Evolutionary conservation across 1,140 invertebrate species (phyloP), one percentile per base, ranked within the genome.

Genomic region (Sycobia sp.): DNA sequence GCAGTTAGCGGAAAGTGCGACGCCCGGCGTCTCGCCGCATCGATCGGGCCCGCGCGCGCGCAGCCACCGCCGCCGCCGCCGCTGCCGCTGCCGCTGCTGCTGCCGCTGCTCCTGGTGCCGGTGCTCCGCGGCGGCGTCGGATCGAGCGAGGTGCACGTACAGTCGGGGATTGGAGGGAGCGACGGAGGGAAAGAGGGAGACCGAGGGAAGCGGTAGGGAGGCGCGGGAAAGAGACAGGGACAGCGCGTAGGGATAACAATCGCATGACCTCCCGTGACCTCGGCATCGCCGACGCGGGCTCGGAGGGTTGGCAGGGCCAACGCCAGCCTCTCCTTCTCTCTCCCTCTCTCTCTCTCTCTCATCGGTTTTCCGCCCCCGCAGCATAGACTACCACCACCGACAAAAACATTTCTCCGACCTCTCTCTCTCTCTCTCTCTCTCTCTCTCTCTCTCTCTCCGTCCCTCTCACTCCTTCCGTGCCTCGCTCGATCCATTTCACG

Each of bases 11-110:
- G 73, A 74, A 76, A 79, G 76, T 76, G 76, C 77, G 80, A 79
- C 74, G 77, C 76, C 74, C 77, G 73, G 71, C 77, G 79, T 82
- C 79, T 79, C 79, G 81, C 79, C 81, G 74, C 75, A 81, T 82
- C 80, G 79, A 81, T 77, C 79, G 69, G 58, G 71, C 61, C 68
- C 67, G 67, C 60, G 49, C 49, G 9, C 22, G 41, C 44, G 29
- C 34, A 23, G 34, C 50, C 27, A 23, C 22, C 41, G 46, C 46
- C 29, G 9, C 44, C 20, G 58, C 44, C 16, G 60, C 20, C 18
- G 29, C 46, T 32, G 16, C 46, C 7, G n/a, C 44, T 46, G 27
- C 27, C n/a, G 29, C 55, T 18, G 27, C 78, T 67, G n/a, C 78
- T 67, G 66, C 72, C 60, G 66, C 69, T 56, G 29, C 32, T 18